phyloP scores from a whole-genome alignment of 2,888 invertebrate genomes.

The Lymantria monacha region DNA sequence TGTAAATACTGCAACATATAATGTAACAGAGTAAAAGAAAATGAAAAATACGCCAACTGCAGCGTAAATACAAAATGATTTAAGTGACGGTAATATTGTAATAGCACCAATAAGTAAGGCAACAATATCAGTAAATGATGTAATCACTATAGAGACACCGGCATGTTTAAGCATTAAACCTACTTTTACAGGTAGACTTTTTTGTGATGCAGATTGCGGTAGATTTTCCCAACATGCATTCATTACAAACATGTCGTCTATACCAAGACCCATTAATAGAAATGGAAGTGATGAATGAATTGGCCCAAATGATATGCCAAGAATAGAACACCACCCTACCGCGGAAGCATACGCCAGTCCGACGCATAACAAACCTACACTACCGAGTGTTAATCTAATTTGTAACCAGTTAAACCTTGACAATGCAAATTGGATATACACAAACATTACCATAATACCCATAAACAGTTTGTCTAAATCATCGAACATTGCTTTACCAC shows the following conservation, averaged over 20 bases:
- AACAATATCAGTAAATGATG: conserved; percentile 91
- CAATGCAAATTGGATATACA: conserved; percentile 88
- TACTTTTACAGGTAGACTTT: conserved; percentile 84
- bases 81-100: conserved; percentile 90
- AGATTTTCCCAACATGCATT: conserved; percentile 89
- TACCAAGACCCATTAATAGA: conserved; percentile 89
- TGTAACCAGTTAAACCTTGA: conserved; percentile 89
- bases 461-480: conserved; percentile 86
- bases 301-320: conserved; percentile 89
- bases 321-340: conserved; percentile 86
- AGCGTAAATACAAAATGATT: conserved; percentile 92
- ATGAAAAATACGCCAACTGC: conserved; percentile 89
- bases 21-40: conserved; percentile 89
- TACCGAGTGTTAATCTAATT: conserved; percentile 85
- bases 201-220: conserved; percentile 71
- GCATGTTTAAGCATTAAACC: conserved; percentile 89
- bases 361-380: conserved; percentile 86
- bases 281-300: conserved; percentile 92
- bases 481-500: conserved; percentile 86
- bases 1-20: conserved; percentile 89
- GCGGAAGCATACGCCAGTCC: conserved; percentile 88
- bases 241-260: conserved; percentile 94
- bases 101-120: conserved; percentile 90
- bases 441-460: conserved; percentile 87
- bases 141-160: conserved; percentile 92